Conservation (phyloP, 92 coral and sea anemone species). For the Phenganax subtilis region DNA sequence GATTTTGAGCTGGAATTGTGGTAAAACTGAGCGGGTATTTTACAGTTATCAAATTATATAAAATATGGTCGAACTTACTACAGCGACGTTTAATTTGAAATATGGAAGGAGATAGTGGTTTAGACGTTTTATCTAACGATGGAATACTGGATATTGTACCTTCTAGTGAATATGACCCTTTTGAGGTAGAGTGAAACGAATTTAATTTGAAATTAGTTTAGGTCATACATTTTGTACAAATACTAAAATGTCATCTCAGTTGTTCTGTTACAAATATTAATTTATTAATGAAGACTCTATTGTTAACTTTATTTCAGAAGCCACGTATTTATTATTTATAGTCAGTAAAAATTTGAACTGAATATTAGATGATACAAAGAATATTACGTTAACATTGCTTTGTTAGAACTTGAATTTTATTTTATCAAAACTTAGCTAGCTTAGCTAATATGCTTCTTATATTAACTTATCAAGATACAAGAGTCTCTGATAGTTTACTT, state of each 20-base stretch:
- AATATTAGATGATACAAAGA: no score
- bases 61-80: slow-evolving; percentile 1
- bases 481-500: no score
- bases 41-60: neutral
- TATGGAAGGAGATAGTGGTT: slow-evolving; percentile 39
- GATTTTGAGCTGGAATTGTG: neutral
- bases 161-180: slow-evolving; percentile 89
- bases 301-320: no score
- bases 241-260: neutral
- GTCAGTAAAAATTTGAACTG: no score
- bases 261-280: neutral
- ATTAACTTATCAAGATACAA: no score
- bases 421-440: no score
- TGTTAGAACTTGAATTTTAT: no score
- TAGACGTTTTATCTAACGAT: slow-evolving; percentile 41
- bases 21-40: neutral
- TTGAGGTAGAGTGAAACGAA: slow-evolving; percentile 66
- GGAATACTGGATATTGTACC: slow-evolving; percentile 62
- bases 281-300: neutral
- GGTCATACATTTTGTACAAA: neutral
- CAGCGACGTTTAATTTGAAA: slow-evolving; percentile 4
- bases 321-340: no score
- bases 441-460: no score
- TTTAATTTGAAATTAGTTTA: neutral
- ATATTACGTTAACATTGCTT: no score